Conservation (phyloP, 2,888 invertebrate genomes). For the Thera obeliscata region DNA sequence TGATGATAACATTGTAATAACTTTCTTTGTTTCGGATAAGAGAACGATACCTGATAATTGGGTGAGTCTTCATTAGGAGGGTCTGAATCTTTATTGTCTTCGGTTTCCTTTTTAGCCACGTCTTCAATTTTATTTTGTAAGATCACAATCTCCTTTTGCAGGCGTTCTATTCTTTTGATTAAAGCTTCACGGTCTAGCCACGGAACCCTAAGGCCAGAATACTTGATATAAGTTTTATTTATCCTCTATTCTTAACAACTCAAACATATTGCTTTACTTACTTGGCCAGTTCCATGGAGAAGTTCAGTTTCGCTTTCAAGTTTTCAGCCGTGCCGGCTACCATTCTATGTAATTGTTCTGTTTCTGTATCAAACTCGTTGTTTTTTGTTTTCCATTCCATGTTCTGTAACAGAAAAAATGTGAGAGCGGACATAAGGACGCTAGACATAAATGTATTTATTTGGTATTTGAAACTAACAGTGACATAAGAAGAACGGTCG, state of each 20-base stretch:
- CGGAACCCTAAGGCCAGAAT: constrained; percentile 55
- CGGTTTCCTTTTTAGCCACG: constrained; percentile 49
- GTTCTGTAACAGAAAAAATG: constrained; percentile 54
- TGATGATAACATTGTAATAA: constrained; percentile 2
- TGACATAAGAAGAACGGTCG: constrained; percentile 53
- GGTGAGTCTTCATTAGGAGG: constrained; percentile 31
- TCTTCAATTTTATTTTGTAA: constrained; percentile 67
- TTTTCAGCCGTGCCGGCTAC: constrained; percentile 65
- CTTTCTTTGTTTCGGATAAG: not conserved
- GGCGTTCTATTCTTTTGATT: constrained; percentile 64
- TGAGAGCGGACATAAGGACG: not conserved
- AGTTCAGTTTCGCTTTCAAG: constrained; percentile 66
- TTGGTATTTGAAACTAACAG: constrained; percentile 31
- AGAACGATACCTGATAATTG: constrained; percentile 52
- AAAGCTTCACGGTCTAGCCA: constrained; percentile 73
- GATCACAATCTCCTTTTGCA: constrained; percentile 66
- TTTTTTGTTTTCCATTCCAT: constrained; percentile 71
- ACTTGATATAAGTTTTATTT: not conserved
- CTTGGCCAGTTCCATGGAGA: constrained; percentile 66
- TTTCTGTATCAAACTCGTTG: constrained; percentile 66
- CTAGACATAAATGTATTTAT: not conserved
- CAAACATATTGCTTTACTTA: constrained; percentile 40
- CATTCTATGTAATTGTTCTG: constrained; percentile 65
- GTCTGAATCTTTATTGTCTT: constrained; percentile 42
- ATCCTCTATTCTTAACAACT: not conserved